Evolutionary conservation across 2,113 vertebrate genomes (phyloP).

Genomic region (Taxidea taxus): DNA sequence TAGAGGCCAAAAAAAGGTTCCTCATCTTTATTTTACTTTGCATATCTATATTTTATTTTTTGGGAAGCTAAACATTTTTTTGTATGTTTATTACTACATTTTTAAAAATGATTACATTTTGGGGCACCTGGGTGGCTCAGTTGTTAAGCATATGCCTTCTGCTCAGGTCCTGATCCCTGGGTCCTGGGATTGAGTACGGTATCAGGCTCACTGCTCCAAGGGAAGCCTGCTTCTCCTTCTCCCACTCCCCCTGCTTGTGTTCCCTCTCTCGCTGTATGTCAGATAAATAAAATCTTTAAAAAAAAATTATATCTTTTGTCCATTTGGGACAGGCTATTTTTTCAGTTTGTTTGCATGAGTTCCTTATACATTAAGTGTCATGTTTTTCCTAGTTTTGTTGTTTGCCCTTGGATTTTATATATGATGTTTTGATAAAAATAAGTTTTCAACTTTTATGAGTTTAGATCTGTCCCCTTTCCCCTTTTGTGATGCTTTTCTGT

Average conservation of each 20-base stretch:
- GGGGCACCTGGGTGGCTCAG: too few relatives aligned
- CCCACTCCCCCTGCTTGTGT: too few relatives aligned
- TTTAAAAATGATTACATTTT: neutral
- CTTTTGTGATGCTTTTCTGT: neutral
- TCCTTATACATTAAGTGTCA: neutral
- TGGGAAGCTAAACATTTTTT: neutral
- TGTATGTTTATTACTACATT: neutral
- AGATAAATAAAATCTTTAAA: too few relatives aligned
- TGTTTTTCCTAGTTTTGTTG: constrained; percentile 18
- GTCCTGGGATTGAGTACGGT: too few relatives aligned
- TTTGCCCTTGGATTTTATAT: neutral
- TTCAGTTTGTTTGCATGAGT: neutral
- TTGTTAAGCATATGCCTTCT: too few relatives aligned
- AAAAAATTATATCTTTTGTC: neutral
- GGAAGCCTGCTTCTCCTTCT: too few relatives aligned
- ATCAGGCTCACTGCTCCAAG: too few relatives aligned
- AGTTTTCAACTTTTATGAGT: neutral
- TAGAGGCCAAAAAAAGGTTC: neutral
- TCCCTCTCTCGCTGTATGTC: too few relatives aligned
- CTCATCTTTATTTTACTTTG: neutral
- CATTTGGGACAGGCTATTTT: neutral
- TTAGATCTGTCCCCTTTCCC: neutral
- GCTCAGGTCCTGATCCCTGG: too few relatives aligned
- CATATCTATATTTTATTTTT: neutral
- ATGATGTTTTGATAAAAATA: neutral